Percentiles rank a stretch among this genome's conserved stretches.
Conservation (phyloP, 2,113 vertebrate species). For the Mungos mungo region DNA sequence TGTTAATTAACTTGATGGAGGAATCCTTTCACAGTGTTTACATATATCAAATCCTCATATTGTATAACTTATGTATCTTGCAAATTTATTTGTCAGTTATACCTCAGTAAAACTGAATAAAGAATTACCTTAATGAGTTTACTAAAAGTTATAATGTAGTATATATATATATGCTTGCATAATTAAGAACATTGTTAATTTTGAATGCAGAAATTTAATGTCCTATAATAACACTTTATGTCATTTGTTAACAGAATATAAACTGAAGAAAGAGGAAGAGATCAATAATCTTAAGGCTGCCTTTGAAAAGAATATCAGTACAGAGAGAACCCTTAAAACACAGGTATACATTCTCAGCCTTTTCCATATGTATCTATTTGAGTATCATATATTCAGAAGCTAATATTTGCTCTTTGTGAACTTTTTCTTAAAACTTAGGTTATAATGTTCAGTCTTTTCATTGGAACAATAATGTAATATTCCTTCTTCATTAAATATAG, state of each 20-base stretch:
- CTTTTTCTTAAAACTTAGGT: constrained; percentile 28
- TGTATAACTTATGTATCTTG: not conserved
- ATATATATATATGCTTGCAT: not conserved
- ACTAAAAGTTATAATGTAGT: constrained; percentile 19
- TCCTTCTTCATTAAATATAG: not conserved
- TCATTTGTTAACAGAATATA: constrained; percentile 86
- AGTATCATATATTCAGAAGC: constrained; percentile 10
- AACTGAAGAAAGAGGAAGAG: constrained; percentile 90
- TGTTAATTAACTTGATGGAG: not conserved
- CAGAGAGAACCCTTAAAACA: constrained; percentile 95
- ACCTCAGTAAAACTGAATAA: not conserved
- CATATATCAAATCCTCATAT: not conserved
- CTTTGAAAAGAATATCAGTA: constrained; percentile 94
- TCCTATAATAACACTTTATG: constrained; percentile 45
- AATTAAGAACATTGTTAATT: constrained; percentile 53
- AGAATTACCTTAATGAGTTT: not conserved
- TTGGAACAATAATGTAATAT: constrained; percentile 45
- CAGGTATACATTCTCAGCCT: constrained; percentile 87
- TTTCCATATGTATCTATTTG: constrained; percentile 24
- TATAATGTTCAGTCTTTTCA: not conserved
- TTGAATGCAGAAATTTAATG: constrained; percentile 53
- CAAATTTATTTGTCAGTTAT: not conserved
- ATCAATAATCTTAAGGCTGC: constrained; percentile 88
- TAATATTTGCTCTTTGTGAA: constrained; percentile 6
- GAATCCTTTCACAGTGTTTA: not conserved